Evolutionary conservation across 2,113 vertebrate species (phyloP).

Genomic region (Malurus elegans): DNA sequence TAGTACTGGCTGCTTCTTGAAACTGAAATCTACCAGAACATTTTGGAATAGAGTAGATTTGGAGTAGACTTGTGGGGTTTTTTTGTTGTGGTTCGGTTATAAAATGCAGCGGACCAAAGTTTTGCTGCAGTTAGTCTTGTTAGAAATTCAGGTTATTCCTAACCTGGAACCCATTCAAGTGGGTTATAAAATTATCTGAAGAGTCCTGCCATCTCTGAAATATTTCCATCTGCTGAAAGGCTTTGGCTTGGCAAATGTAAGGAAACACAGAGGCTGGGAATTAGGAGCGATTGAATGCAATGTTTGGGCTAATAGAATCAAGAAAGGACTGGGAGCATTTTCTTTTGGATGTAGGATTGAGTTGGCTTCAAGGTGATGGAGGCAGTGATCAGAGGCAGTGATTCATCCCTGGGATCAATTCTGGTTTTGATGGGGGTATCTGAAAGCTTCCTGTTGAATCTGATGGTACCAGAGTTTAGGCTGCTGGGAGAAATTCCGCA

Average conservation of each 20-base stretch:
- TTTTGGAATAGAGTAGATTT: neutral
- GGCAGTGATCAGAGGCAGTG: neutral
- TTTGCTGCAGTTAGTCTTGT: neutral
- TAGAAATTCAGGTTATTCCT: neutral
- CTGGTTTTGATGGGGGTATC: neutral
- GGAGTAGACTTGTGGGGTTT: neutral
- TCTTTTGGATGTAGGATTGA: neutral
- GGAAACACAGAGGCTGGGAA: neutral
- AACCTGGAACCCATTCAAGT: neutral
- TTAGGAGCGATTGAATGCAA: neutral
- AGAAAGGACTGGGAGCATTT: neutral
- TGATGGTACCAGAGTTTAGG: neutral
- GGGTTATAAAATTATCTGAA: neutral
- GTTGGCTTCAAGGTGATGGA: neutral
- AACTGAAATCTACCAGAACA: neutral
- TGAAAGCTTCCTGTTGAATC: neutral
- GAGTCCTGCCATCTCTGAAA: neutral
- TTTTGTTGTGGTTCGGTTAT: neutral
- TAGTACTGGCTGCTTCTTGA: conserved; percentile 29
- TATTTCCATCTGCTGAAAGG: neutral
- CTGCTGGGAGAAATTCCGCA: neutral
- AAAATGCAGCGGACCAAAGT: neutral
- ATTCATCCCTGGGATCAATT: neutral
- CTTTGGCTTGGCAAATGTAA: neutral
- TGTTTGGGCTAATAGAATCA: neutral